Conservation (phyloP, 2,113 vertebrate genomes). For the Fulmarus glacialis region DNA sequence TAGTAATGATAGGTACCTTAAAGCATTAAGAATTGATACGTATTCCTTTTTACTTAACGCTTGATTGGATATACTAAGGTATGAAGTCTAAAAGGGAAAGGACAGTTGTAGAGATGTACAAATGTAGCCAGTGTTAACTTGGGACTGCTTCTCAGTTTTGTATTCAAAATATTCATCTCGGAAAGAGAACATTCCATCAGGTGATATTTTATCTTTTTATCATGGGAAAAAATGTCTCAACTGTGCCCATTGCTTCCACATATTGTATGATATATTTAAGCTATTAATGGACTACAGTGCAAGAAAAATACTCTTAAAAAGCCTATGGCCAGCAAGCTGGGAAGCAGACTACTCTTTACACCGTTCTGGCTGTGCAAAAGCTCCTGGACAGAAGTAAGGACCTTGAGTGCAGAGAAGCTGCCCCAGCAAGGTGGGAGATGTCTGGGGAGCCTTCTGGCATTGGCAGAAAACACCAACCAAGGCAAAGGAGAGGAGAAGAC, state of each 20-base stretch:
- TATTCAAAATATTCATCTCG: background rate
- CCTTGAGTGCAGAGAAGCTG: background rate
- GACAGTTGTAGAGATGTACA: background rate
- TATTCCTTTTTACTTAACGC: background rate
- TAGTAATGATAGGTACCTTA: background rate
- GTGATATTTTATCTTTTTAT: background rate
- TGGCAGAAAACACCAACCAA: background rate
- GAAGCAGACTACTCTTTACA: background rate
- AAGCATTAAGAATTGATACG: background rate
- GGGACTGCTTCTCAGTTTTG: background rate
- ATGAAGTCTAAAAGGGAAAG: background rate
- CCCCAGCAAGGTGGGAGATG: background rate
- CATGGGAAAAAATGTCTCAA: background rate
- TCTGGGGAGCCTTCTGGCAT: background rate
- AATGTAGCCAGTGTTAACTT: background rate
- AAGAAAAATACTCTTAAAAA: background rate
- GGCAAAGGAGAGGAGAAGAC: background rate
- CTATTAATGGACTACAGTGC: background rate
- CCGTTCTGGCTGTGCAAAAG: background rate
- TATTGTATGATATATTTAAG: background rate
- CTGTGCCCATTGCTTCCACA: background rate
- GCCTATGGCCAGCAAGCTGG: background rate
- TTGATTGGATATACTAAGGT: background rate
- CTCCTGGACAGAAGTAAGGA: background rate
- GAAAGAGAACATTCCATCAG: background rate